Conservation (phyloP, 2,797 vertebrate genomes). For the Argentina silus region DNA sequence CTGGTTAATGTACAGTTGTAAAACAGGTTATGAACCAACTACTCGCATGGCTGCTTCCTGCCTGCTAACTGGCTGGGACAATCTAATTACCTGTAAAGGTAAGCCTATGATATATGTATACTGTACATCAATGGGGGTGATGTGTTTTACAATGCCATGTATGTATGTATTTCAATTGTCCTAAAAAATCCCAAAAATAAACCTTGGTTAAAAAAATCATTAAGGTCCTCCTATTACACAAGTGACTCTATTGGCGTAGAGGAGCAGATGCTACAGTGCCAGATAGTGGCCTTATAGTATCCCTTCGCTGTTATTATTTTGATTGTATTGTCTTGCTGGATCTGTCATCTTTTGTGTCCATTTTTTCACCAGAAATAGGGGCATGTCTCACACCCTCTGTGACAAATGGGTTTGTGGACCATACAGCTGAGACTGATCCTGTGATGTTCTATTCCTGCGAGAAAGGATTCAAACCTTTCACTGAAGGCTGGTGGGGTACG, state of each 20-base stretch:
- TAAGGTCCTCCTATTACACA: too few species aligned
- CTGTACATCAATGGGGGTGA: too few species aligned
- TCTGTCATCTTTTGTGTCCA: not conserved
- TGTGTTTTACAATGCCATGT: not conserved
- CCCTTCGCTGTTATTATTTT: not conserved
- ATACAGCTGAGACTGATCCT: too few species aligned
- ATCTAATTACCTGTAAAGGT: not conserved
- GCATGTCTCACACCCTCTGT: not conserved
- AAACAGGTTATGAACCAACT: not conserved
- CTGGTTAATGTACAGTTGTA: not conserved
- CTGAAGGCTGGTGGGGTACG: slow-evolving; percentile 58
- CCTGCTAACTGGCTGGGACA: not conserved
- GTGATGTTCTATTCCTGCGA: slow-evolving; percentile 55
- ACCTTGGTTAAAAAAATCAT: too few species aligned
- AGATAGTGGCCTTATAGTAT: not conserved
- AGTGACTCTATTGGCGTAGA: too few species aligned
- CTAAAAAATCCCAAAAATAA: too few species aligned
- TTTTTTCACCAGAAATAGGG: slow-evolving; percentile 6
- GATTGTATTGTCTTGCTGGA: too few species aligned
- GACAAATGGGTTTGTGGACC: slow-evolving; percentile 33
- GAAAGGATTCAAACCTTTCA: slow-evolving; percentile 34
- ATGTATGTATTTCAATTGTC: too few species aligned
- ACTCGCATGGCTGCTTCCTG: not conserved
- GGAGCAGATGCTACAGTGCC: too few species aligned
- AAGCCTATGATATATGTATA: not conserved